These are phyloP conservation scores for Enteromius radiatus DNA, from an alignment of 2,797 vertebrate species.

Conservation along the genomic window DNA sequence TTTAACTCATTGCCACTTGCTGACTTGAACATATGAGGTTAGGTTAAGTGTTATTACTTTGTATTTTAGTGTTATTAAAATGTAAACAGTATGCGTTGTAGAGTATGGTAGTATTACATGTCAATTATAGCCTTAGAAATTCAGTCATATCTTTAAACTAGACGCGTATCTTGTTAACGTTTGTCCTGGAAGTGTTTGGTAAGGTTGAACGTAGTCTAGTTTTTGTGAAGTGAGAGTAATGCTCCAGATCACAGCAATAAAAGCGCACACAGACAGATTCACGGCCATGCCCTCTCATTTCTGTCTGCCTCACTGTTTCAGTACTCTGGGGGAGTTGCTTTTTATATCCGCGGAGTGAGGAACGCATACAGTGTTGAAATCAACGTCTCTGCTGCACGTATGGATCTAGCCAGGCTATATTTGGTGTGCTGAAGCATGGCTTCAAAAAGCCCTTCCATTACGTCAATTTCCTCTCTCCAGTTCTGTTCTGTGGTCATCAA, in stretches of 20 bases:
- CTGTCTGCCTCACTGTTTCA: constrained; percentile 31
- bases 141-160: not conserved
- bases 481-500: constrained; percentile 39
- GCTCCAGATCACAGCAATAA: constrained; percentile 18
- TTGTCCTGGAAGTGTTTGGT: not conserved
- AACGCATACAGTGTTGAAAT: constrained; percentile 31
- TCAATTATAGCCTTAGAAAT: not conserved
- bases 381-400: constrained; percentile 19
- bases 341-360: constrained; percentile 29
- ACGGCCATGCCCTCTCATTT: constrained; percentile 21
- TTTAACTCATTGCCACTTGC: not conserved
- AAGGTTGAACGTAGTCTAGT: not conserved
- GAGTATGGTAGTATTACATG: not conserved
- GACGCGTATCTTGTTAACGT: not conserved
- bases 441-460: constrained; percentile 20
- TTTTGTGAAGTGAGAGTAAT: constrained; percentile 4
- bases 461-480: constrained; percentile 40
- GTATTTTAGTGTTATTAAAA: too few relatives aligned
- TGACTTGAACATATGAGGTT: not conserved
- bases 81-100: not conserved
- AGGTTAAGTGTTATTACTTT: not conserved
- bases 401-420: constrained; percentile 40
- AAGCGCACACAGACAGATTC: not conserved
- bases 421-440: constrained; percentile 28
- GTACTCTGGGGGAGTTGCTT: constrained; percentile 24